Conservation (phyloP, 2,888 invertebrate species). For the Muschampia plurimacula region DNA sequence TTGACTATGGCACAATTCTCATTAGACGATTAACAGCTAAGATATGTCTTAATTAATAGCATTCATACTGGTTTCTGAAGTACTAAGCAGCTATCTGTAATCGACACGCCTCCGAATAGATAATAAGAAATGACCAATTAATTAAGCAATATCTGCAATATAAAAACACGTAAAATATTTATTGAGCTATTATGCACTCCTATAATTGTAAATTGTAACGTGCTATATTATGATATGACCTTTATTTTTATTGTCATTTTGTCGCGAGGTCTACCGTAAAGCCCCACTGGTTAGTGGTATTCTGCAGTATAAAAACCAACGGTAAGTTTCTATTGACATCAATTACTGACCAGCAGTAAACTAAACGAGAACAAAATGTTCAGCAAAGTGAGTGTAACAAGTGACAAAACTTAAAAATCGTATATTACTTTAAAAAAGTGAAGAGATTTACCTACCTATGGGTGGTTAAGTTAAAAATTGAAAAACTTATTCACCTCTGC, state of each 20-base stretch:
- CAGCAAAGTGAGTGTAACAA: constrained; percentile 40
- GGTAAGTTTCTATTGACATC: constrained; percentile 55
- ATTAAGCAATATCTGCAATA: constrained; percentile 33
- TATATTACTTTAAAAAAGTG: neutral
- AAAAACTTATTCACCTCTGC: no score
- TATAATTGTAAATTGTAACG: constrained; percentile 35
- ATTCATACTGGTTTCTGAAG: constrained; percentile 20
- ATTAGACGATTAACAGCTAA: constrained; percentile 29
- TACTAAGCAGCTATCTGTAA: constrained; percentile 31
- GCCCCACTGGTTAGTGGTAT: constrained; percentile 29
- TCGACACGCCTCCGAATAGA: constrained; percentile 35
- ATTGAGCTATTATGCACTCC: constrained; percentile 29
- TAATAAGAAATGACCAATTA: constrained; percentile 37
- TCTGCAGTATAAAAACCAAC: constrained; percentile 49
- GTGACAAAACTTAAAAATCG: neutral
- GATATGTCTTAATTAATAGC: constrained; percentile 38
- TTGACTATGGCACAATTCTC: constrained; percentile 26
- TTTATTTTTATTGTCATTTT: constrained; percentile 38
- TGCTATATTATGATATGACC: constrained; percentile 23
- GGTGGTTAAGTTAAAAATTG: no score
- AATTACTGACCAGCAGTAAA: constrained; percentile 38
- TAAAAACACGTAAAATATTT: constrained; percentile 27
- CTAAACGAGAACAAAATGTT: constrained; percentile 41
- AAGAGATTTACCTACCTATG: no score
- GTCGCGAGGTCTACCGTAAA: constrained; percentile 30